Evolutionary conservation across 1,140 invertebrate species (phyloP).

Genomic region (Diuraphis noxia): DNA sequence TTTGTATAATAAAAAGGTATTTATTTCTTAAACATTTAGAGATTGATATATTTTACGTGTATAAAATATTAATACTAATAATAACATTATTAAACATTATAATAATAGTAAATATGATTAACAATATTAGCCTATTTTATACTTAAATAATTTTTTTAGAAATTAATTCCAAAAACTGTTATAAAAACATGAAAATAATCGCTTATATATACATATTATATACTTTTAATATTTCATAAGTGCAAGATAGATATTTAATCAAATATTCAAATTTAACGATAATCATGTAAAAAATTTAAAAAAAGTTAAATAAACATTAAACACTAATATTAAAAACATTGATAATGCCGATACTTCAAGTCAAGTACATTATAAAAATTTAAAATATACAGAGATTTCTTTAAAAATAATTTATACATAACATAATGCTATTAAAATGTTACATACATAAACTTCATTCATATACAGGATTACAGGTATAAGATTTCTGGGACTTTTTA

Average conservation of each 20-base stretch:
- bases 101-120: conserved; percentile 42
- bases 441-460: conserved; percentile 11
- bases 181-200: background rate
- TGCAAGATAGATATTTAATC: background rate
- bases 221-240: background rate
- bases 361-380: background rate
- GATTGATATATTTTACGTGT: background rate
- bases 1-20: background rate
- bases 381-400: background rate
- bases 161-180: background rate
- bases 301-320: background rate
- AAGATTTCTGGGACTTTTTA: background rate
- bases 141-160: background rate
- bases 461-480: background rate
- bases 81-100: conserved; percentile 31
- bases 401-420: conserved; percentile 15
- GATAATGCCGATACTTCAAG: background rate
- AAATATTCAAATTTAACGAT: conserved; percentile 25
- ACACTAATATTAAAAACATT: background rate
- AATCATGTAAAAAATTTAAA: conserved; percentile 7
- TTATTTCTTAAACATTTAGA: background rate
- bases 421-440: conserved; percentile 5
- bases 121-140: conserved; percentile 8
- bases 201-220: background rate
- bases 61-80: conserved; percentile 36